Base-by-base conservation (phyloP, 2,888 invertebrate genomes). In the Reticulitermes lucifugus region DNA sequence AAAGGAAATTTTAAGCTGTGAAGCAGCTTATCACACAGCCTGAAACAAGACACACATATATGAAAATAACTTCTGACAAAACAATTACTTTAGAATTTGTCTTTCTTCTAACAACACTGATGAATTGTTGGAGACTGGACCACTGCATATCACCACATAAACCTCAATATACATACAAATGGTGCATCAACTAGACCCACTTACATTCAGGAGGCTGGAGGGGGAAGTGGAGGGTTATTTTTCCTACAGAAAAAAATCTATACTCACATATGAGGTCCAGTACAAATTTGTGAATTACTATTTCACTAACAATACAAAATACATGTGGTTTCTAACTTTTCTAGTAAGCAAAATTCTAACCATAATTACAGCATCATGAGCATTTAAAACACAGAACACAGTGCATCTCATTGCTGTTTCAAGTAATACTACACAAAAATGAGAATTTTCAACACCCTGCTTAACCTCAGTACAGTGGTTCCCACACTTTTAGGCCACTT, bases 401-500 rank as follows among this genome's bases (percentile, higher is more conserved):
- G 6, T 41, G 14, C 1, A 41, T 41, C 73, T 73, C 73, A 35
- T 73, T n/a, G 25, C 1, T 73, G 41, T 35, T 2, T 35, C 0
- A 18, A 73, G 73, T 41, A 73, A 9, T 73, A 35, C 21, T 70
- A 70, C 29, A 70, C 70, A 41, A 29, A 73, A 21, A 73, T 41
- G 21, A 73, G 73, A 12, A 41, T 14, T 6, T 21, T 41, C 73
- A 21, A 41, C 41, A 73, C 73, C 73, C 73, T 73, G 73, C 73
- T 73, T 73, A 21, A 73, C 21, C 73, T 41, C 18, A 73, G 18
- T 29, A 21, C 73, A 73, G 73, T 73, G 41, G 73, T 73, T 73
- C 73, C 73, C 73, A 73, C 9, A 35, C 21, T 73, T 21, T 73
- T 73, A 41, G 6, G 65, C 4, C 65, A 9, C 9, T n/a, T 65